Evolutionary conservation across 2,113 vertebrate genomes (phyloP), one percentile per base, ranked within the genome.

Genomic region (Tapirus terrestris): DNA sequence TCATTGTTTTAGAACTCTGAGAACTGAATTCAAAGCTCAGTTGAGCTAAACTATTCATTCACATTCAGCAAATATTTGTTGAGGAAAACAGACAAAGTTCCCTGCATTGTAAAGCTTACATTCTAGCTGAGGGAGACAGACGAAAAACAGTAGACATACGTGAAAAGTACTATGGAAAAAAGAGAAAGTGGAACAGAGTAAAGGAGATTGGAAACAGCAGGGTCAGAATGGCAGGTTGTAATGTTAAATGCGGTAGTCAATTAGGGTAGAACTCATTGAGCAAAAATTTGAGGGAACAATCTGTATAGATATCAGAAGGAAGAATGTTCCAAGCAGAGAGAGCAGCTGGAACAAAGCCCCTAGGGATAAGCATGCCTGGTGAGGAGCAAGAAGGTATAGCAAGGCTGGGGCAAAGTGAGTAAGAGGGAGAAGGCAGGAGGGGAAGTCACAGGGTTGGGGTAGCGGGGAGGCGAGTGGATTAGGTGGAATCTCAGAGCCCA

Each of bases 11-110:
- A 79, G 23, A 97, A 81, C 39, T 3, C 51, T 23, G 31, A 94
- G 27, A 58, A 94, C 20, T 82, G 39, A 77, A 63, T 79, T 73
- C 25, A 82, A 95, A 87, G 13, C 20, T 60, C 70, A 48, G 39
- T 45, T 96, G 29, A 14, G 27, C 36, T 67, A 18, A 91, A 21
- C 29, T 18, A 65, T 31, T 61, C 17, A 60, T 67, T 56, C 17
- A 76, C 51, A 76, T 75, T 95, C 33, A 72, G 25, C 25, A 89
- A 58, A 58, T 53, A 68, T n/a, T 93, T 97, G 21, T 89, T 65
- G 48, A 96, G 43, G 27, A 95, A 94, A 94, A 70, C 39, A 61
- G 29, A 3, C 5, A 6, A n/a, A 82, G 27, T 13, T 91, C 33
- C 23, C 53, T 89, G 25, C 7, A 36, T 21, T 4, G 27, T 39